A percentile compares a stretch with the other conserved stretches of the same genome.
Evolutionary conservation across 1,140 invertebrate genomes (phyloP).

Genomic region (Ganaspis sp.): DNA sequence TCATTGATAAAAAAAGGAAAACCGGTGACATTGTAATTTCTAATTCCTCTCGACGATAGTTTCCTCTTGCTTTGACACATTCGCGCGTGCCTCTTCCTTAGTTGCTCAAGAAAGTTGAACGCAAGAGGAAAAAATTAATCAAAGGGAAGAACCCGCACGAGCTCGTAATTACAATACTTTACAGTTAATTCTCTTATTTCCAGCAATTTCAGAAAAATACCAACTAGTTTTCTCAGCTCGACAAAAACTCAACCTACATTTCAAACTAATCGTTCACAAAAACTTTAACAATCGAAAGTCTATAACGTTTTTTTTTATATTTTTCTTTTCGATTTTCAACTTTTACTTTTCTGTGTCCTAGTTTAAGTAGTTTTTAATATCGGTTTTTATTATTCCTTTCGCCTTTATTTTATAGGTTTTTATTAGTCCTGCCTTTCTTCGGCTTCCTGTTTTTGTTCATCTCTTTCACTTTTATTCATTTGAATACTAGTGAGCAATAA

Average conservation of each 20-base stretch:
- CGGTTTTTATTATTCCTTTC: too few relatives aligned
- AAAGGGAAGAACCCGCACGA: not conserved
- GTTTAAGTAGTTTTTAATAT: too few relatives aligned
- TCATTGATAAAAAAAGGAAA: not conserved
- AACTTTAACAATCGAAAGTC: too few relatives aligned
- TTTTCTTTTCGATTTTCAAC: too few relatives aligned
- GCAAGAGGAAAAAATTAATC: not conserved
- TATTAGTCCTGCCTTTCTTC: too few relatives aligned
- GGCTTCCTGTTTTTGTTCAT: too few relatives aligned
- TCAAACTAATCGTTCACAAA: not conserved
- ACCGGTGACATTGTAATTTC: slow-evolving; percentile 22
- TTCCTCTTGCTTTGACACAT: not conserved
- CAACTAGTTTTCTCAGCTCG: not conserved
- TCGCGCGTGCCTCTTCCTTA: slow-evolving; percentile 12
- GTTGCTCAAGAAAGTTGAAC: not conserved
- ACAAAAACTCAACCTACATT: not conserved
- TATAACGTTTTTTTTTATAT: too few relatives aligned
- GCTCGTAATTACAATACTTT: slow-evolving; percentile 2
- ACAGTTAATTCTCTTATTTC: not conserved
- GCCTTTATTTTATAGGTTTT: too few relatives aligned
- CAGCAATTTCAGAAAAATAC: not conserved
- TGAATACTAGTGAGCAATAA: too few relatives aligned
- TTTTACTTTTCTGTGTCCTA: too few relatives aligned
- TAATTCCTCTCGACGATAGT: not conserved
- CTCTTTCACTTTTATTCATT: too few relatives aligned